Evolutionary conservation across 1,140 invertebrate genomes (phyloP), one percentile per base, ranked within the genome.

Genomic region (Brachystomella parvula): DNA sequence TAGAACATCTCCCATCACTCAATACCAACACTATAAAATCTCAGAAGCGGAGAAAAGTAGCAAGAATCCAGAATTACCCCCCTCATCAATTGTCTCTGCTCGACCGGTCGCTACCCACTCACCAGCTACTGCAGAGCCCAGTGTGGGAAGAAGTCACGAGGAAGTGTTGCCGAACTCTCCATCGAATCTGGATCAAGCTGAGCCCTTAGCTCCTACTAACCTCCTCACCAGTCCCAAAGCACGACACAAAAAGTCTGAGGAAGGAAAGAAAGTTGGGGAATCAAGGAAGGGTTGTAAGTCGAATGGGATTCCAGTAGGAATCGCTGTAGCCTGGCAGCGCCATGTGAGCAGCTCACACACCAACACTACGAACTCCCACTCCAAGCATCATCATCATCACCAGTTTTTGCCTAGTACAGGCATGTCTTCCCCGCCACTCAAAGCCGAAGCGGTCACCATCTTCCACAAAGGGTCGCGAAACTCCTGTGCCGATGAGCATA

Each of bases 251-350:
- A 9, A n/a, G 39, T 44, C 39, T 44, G 39, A 44, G n/a, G 39
- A 44, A n/a, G 39, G 39, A n/a, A 9, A n/a, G 39, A 44, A n/a
- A 9, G 9, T 44, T 9, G 39, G 39, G 39, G n/a, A 44, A n/a
- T n/a, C 39, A 44, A n/a, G 9, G 39, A 53, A 53, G 24, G 21
- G 35, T 64, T 33, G 53, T 3, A 64, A 69, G 44, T 44, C 44
- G 19, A 31, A 39, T 21, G 64, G 64, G 12, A 69, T 69, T 31
- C 71, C 71, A n/a, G 71, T 72, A n/a, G 71, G 71, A 15, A 72
- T 69, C 60, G 71, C 67, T 2, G 71, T 69, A n/a, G 67, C 67
- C 28, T 72, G 67, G 67, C 71, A 69, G 32, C 31, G 71, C n/a
- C 65, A 63, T 24, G 65, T 65, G 30, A 67, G 60, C 15, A 71